phyloP scores from a whole-genome alignment of 2,113 vertebrate genomes.

The Serinus canaria region DNA sequence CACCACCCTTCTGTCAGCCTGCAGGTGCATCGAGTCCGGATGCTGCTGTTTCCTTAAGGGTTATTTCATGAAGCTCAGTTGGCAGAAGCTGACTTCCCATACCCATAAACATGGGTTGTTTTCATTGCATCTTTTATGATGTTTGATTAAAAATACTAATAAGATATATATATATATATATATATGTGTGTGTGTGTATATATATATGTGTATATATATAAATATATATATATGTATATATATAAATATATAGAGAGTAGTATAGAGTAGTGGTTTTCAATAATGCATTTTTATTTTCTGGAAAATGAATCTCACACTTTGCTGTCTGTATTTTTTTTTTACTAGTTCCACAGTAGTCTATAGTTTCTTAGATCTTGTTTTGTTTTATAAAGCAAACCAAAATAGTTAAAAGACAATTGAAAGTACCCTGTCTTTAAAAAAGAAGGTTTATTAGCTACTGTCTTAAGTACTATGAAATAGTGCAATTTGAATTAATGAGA shows the following conservation, averaged over 20 bases:
- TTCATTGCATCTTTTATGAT: background rate
- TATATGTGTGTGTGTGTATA: too few species aligned
- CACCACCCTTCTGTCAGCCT: fast-evolving
- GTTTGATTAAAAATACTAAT: background rate
- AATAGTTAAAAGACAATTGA: background rate
- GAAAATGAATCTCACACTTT: background rate
- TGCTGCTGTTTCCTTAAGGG: background rate
- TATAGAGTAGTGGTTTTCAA: background rate
- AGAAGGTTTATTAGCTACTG: background rate
- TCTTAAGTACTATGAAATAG: background rate
- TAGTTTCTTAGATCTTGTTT: background rate
- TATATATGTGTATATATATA: background rate
- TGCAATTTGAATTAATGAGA: background rate
- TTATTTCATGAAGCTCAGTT: background rate
- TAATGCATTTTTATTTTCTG: background rate
- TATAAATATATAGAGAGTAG: background rate
- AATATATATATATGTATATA: background rate
- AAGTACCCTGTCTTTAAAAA: background rate
- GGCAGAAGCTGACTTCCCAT: background rate
- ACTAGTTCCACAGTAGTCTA: background rate
- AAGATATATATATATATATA: background rate
- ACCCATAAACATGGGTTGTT: background rate
- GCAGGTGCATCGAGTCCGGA: fast-evolving
- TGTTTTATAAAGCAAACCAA: background rate
- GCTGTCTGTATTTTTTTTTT: background rate